Evolutionary conservation across 1,140 invertebrate species (phyloP).

Genomic region (silkworm (Bombyx mori)): ASM3026992v2 NC_085124.1:2837001-2837500

Average conservation of each 20-base stretch:
- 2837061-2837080: constrained; percentile 75
- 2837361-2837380: constrained; percentile 71
- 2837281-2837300: constrained; percentile 76
- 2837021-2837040: background rate
- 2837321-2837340: constrained; percentile 73
- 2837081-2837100: constrained; percentile 77
- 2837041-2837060: constrained; percentile 64
- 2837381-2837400: constrained; percentile 15
- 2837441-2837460: too few relatives aligned
- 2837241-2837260: constrained; percentile 81
- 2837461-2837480: too few relatives aligned
- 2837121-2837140: constrained; percentile 82
- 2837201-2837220: constrained; percentile 78
- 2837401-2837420: too few relatives aligned
- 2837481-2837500: too few relatives aligned
- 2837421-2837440: too few relatives aligned
- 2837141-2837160: constrained; percentile 81
- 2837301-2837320: constrained; percentile 76
- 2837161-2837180: constrained; percentile 81
- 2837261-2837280: constrained; percentile 79
- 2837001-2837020: too few relatives aligned
- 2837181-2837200: constrained; percentile 78
- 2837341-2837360: constrained; percentile 77
- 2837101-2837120: constrained; percentile 79
- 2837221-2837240: constrained; percentile 76